A percentile compares a stretch with the other conserved stretches of the same genome.
phyloP scores from a whole-genome alignment of 2,113 vertebrate genomes.

The Etheostoma cragini region DNA sequence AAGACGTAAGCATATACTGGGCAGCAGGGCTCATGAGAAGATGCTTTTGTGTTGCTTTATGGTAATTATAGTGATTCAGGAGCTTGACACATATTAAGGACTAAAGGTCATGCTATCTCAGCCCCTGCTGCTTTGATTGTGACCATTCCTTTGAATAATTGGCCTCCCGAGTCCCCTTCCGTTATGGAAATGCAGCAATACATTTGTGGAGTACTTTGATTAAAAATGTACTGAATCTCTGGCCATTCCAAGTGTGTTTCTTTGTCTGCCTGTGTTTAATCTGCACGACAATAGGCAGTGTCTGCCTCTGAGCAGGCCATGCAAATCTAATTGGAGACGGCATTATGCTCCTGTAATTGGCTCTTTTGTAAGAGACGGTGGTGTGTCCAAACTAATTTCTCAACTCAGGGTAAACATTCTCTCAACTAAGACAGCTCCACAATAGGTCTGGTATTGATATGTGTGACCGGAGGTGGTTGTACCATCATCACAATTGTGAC shows the following conservation, averaged over 20 bases:
- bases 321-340: constrained; percentile 73
- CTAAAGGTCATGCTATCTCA: too few relatives aligned
- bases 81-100: too few relatives aligned
- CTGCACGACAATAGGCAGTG: constrained; percentile 55
- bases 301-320: constrained; percentile 41
- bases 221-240: background rate
- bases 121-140: too few relatives aligned
- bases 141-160: too few relatives aligned
- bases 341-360: constrained; percentile 72
- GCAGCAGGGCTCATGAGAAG: too few relatives aligned
- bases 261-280: constrained; percentile 55
- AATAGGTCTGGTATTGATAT: constrained; percentile 33
- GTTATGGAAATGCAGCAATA: background rate
- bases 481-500: constrained; percentile 6
- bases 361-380: constrained; percentile 57
- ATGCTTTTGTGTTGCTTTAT: too few relatives aligned
- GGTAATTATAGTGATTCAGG: too few relatives aligned
- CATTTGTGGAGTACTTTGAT: background rate
- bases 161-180: background rate
- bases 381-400: constrained; percentile 71
- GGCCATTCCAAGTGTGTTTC: background rate
- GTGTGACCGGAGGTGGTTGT: constrained; percentile 16
- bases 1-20: too few relatives aligned
- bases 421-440: constrained; percentile 38
- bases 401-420: constrained; percentile 24